Percentiles rank a stretch among this genome's conserved stretches.
Conservation (phyloP, 2,113 vertebrate species). For the Hippoglossus stenolepis region DNA sequence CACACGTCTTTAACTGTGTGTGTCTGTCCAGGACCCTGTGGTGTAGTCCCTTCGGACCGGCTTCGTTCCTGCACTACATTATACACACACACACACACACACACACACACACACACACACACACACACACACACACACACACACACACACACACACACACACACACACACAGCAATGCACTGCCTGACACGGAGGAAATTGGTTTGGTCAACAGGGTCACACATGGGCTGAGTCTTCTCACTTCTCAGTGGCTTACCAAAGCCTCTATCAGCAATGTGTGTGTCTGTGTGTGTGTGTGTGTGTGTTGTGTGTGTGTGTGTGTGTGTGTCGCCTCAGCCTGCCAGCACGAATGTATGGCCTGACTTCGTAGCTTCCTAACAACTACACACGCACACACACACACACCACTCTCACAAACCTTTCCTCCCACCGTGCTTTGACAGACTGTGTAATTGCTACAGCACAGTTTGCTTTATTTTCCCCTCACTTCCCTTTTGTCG, state of each 20-base stretch:
- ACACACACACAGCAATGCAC: slow-evolving; percentile 17
- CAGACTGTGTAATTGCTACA: slow-evolving; percentile 59
- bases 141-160: neutral
- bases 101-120: slow-evolving; percentile 13
- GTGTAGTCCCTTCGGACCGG: slow-evolving; percentile 7
- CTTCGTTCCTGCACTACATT: neutral
- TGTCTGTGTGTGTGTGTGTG: neutral
- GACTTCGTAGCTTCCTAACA: slow-evolving; percentile 35
- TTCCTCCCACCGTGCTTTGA: slow-evolving; percentile 45
- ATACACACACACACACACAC: neutral
- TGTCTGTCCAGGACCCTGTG: neutral
- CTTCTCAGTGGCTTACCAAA: slow-evolving; percentile 12
- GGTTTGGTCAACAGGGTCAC: slow-evolving; percentile 67
- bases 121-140: neutral
- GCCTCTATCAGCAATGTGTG: slow-evolving; percentile 1
- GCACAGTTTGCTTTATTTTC: slow-evolving; percentile 47
- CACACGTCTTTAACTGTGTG: neutral
- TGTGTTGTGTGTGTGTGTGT: slow-evolving; percentile 10
- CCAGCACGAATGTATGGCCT: neutral
- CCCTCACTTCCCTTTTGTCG: slow-evolving; percentile 35
- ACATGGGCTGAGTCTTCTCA: slow-evolving; percentile 34
- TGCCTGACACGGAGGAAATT: slow-evolving; percentile 64
- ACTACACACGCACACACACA: slow-evolving; percentile 1
- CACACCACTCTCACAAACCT: neutral
- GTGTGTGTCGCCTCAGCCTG: neutral